Evolutionary conservation across 2,888 invertebrate genomes (phyloP), one percentile per base, ranked within the genome.

Genomic region (Zele albiditarsus): DNA sequence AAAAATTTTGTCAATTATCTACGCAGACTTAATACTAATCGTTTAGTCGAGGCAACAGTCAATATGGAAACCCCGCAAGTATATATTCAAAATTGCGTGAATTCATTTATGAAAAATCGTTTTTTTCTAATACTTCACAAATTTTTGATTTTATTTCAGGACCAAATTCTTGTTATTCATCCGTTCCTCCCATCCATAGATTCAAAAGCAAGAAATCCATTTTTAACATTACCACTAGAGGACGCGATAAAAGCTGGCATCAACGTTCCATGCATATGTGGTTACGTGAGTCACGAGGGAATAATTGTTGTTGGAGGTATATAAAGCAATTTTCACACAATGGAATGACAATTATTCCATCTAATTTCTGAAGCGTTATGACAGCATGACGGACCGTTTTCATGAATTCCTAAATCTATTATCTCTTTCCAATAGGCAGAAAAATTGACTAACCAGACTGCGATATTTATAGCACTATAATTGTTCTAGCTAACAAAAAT

Each of bases 1-100:
- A 74, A 79, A 38, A 73, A 68, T 14, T 74, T 85, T n/a, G 38
- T 85, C 0, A 79, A 87, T 25, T 87, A 83, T 76, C 77, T 89
- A 0, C 74, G 80, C 31, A 79, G 77, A 0, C 10, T 86, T 5
- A 85, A 88, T n/a, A 60, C 79, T n/a, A 4, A 66, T 0, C 38
- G 74, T 27, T 79, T 89, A 20, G 42, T 83, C 0, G 27, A 78
- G 3, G 71, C 74, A 0, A 82, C 83, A 20, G 53, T 33, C 3
- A 58, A 78, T 8, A 6, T 82, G 3, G 12, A 80, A 78, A 85
- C n/a, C n/a, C n/a, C n/a, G n/a, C n/a, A n/a, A n/a, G n/a, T n/a
- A n/a, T n/a, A n/a, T n/a, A n/a, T n/a, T n/a, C n/a, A n/a, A n/a
- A n/a, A n/a, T n/a, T 38, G 12, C 5, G 12, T 38, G 2, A 16